Percentiles rank a stretch among this genome's conserved stretches.
phyloP scores from a whole-genome alignment of 2,797 vertebrate genomes.

The Spondyliosoma cantharus region DNA sequence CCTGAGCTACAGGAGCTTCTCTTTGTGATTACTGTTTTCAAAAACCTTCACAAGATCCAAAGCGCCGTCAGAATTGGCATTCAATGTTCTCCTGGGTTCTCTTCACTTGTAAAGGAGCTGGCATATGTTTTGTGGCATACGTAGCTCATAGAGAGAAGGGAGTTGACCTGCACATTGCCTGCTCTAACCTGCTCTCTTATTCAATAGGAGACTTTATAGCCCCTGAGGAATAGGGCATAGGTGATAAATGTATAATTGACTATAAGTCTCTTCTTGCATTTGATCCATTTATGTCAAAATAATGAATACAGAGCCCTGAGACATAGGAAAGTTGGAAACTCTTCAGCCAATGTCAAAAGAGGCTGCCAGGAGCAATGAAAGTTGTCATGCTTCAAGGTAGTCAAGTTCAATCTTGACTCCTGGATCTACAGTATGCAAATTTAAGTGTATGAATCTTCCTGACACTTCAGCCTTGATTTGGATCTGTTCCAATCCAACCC shows the following conservation, averaged over 20 bases:
- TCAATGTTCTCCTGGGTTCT: neutral
- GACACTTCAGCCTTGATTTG: neutral
- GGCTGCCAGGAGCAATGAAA: neutral
- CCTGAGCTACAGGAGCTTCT: too few relatives aligned
- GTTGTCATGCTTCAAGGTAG: neutral
- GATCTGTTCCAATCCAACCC: too few relatives aligned
- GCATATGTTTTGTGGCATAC: neutral
- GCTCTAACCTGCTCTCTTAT: neutral
- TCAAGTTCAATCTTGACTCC: neutral
- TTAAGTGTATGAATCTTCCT: neutral
- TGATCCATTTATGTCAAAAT: neutral
- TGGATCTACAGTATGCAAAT: neutral
- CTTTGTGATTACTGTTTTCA: too few relatives aligned
- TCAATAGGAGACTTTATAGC: neutral
- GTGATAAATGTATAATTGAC: too few relatives aligned
- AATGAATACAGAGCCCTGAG: neutral
- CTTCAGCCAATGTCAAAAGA: neutral
- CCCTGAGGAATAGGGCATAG: neutral
- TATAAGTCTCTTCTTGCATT: neutral
- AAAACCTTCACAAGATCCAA: neutral
- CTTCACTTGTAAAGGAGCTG: neutral
- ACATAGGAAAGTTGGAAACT: neutral
- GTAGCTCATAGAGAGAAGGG: neutral
- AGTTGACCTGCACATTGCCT: neutral
- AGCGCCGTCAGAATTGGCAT: neutral